phyloP scores from a whole-genome alignment of 1,140 invertebrate genomes.

The Ooceraea biroi region DNA sequence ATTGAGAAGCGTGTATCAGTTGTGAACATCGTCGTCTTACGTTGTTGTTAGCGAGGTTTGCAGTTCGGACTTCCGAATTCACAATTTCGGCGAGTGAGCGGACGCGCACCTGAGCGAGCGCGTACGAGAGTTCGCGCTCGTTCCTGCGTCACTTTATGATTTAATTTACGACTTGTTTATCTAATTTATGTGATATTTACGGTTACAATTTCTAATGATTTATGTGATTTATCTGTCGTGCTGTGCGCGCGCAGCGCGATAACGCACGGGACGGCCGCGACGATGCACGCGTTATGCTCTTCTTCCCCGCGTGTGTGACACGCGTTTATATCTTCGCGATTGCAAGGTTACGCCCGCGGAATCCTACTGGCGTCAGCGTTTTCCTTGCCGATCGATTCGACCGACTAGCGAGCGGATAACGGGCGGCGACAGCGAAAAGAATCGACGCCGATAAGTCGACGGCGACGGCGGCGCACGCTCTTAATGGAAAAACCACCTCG shows the following conservation, averaged over 20 bases:
- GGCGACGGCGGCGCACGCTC: not conserved
- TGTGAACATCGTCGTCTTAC: no score
- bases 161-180: no score
- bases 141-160: no score
- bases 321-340: slow-evolving; percentile 76
- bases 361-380: slow-evolving; percentile 56
- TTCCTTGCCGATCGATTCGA: slow-evolving; percentile 54
- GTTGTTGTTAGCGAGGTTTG: no score
- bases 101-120: no score
- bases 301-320: slow-evolving; percentile 55
- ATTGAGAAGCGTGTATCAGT: no score
- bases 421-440: slow-evolving; percentile 31
- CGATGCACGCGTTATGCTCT: slow-evolving; percentile 76
- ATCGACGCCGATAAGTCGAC: slow-evolving; percentile 41
- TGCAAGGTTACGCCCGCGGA: slow-evolving; percentile 70
- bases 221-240: slow-evolving; percentile 78
- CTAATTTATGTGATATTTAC: no score
- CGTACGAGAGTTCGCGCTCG: no score
- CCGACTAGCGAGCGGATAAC: slow-evolving; percentile 28
- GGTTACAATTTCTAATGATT: slow-evolving; percentile 61
- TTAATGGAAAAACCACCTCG: slow-evolving; percentile 32
- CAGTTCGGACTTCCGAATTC: no score
- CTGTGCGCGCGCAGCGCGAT: slow-evolving; percentile 67
- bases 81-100: no score
- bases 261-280: slow-evolving; percentile 63